Evolutionary conservation across 2,797 vertebrate genomes (phyloP).

Genomic region (Holocentrus rufus): DNA sequence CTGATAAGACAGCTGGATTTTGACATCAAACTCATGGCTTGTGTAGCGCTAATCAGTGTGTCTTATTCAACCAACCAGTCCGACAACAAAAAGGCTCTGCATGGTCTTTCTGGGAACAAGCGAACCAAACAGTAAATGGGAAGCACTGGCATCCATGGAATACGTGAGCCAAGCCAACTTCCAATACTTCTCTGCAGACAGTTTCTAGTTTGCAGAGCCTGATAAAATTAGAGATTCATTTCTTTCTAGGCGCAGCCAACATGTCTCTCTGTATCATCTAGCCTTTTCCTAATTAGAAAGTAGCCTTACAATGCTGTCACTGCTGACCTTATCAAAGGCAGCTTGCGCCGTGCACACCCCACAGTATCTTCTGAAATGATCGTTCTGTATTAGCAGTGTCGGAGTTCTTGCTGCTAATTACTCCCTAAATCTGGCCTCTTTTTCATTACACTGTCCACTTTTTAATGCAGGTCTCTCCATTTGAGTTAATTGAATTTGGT

Average conservation of each 20-base stretch:
- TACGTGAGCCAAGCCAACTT: constrained; percentile 6
- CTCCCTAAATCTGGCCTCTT: constrained; percentile 43
- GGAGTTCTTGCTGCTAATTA: constrained; percentile 49
- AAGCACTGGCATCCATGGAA: neutral
- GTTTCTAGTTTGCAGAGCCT: constrained; percentile 10
- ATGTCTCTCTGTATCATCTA: constrained; percentile 40
- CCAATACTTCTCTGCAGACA: neutral
- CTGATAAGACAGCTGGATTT: no score
- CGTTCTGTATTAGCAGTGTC: constrained; percentile 38
- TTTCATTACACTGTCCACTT: constrained; percentile 39
- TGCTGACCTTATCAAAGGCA: constrained; percentile 77
- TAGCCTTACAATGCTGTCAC: constrained; percentile 72
- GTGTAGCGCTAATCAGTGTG: neutral
- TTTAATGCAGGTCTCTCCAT: constrained; percentile 41
- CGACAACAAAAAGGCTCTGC: neutral
- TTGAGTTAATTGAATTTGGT: constrained; percentile 51
- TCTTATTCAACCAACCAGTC: neutral
- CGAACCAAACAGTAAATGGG: neutral
- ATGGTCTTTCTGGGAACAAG: neutral
- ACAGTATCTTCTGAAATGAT: constrained; percentile 46
- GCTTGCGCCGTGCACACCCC: constrained; percentile 43
- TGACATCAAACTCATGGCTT: no score
- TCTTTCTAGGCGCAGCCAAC: constrained; percentile 27
- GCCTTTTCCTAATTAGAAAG: constrained; percentile 68
- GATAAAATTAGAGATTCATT: constrained; percentile 36